Evolutionary conservation across 1,140 invertebrate species (phyloP).

Genomic region (Aradophagus sp.): DNA sequence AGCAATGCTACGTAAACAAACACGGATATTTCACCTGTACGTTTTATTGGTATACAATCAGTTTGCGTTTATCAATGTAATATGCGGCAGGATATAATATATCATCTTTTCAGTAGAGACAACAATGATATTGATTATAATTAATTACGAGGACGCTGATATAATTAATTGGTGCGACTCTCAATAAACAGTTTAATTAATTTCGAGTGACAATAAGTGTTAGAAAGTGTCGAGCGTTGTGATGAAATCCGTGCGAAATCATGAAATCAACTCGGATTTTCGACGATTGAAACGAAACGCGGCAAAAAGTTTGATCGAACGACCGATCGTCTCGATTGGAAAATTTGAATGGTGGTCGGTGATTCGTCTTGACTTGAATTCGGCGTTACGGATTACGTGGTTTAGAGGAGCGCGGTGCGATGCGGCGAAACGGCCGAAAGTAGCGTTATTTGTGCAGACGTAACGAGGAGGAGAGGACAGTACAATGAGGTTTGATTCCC

Average conservation of each 20-base stretch:
- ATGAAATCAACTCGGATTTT: too few species aligned
- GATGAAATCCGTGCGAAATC: too few species aligned
- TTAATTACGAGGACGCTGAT: conserved; percentile 32
- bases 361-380: too few species aligned
- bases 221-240: background rate
- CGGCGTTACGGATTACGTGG: too few species aligned
- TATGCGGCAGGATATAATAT: conserved; percentile 24
- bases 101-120: conserved; percentile 16
- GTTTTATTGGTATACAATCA: conserved; percentile 38
- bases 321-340: too few species aligned
- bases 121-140: conserved; percentile 41
- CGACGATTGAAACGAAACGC: too few species aligned
- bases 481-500: conserved; percentile 43
- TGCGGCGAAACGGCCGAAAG: too few species aligned
- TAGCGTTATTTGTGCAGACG: conserved; percentile 32
- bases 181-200: conserved; percentile 25
- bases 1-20: conserved; percentile 20
- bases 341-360: too few species aligned
- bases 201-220: background rate
- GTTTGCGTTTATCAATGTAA: conserved; percentile 42
- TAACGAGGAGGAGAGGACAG: conserved; percentile 25
- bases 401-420: too few species aligned
- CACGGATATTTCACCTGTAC: conserved; percentile 22
- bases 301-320: too few species aligned
- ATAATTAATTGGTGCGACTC: conserved; percentile 33